A percentile compares a stretch with the other conserved stretches of the same genome.
Conservation (phyloP, 2,888 invertebrate genomes). For the Oligia latruncula region DNA sequence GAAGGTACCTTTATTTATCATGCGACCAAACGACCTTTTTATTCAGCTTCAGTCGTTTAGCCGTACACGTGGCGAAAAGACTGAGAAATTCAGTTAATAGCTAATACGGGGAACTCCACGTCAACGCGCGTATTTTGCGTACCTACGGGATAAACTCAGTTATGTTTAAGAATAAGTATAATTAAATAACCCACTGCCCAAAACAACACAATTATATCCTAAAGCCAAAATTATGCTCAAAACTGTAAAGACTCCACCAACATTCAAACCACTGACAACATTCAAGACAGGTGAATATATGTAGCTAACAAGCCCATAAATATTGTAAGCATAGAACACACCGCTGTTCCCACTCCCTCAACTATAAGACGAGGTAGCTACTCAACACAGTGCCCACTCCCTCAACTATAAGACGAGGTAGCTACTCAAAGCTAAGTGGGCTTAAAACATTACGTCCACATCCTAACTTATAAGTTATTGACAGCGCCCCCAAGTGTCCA, state of each 20-base stretch:
- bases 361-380: neutral
- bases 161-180: neutral
- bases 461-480: slow-evolving; percentile 58
- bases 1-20: neutral
- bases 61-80: no score
- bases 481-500: slow-evolving; percentile 55
- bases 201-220: neutral
- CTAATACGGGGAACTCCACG: neutral
- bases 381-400: neutral
- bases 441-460: slow-evolving; percentile 22
- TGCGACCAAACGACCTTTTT: neutral
- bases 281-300: neutral
- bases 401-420: slow-evolving; percentile 5
- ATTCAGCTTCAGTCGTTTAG: slow-evolving; percentile 1
- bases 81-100: neutral
- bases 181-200: neutral
- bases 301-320: neutral
- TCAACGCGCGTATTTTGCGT: neutral
- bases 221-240: neutral
- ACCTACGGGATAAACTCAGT: no score
- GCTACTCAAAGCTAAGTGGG: slow-evolving; percentile 16
- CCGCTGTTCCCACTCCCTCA: neutral
- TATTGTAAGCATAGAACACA: slow-evolving; percentile 1
- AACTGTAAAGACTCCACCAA: neutral
- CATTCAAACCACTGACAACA: neutral